Evolutionary conservation across 2,113 vertebrate genomes (phyloP), one percentile per base, ranked within the genome.

Genomic region (Xenotilapia caudafasciata): DNA sequence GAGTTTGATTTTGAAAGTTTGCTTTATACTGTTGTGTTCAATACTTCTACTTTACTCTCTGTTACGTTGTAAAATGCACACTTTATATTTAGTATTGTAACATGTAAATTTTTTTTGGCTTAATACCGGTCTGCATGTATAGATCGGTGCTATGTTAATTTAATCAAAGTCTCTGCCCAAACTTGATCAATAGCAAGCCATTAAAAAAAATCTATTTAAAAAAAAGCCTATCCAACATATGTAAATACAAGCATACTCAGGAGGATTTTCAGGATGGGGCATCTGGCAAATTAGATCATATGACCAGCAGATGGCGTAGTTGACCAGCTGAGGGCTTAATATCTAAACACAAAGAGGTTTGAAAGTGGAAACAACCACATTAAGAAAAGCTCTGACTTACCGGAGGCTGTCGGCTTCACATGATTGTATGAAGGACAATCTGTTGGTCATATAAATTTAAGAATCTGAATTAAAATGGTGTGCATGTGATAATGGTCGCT

Each of bases 41-140:
- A 26, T 15, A 80, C 19, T 80, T 92, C 31, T 84, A 23, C 45
- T 82, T 51, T 10, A 56, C 80, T 79, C 49, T 85, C 12, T 60
- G 38, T 87, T 91, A 55, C 28, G 53, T 86, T 88, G n/a, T 65
- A 80, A 60, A 21, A 79, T 86, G 75, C 60, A 83, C 5, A 68
- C 14, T 75, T 79, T 51, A 86, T 81, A 54, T 70, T 83, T 70
- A 58, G 28, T 85, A 68, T 82, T 79, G 40, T 81, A 81, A 81
- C 65, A 35, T 79, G 49, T 65, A 40, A 83, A 38, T 38, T 89
- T 84, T 84, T 84, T 65, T 80, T 51, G 83, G 91, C 89, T 89
- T 90, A 88, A 86, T 68, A 80, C 47, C 88, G 60, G 89, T 88
- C 83, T 92, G 92, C 92, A 93, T 94, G 89, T 81, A 70, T 83